phyloP scores from a whole-genome alignment of 2,888 invertebrate genomes.

The Selenia dentaria region DNA sequence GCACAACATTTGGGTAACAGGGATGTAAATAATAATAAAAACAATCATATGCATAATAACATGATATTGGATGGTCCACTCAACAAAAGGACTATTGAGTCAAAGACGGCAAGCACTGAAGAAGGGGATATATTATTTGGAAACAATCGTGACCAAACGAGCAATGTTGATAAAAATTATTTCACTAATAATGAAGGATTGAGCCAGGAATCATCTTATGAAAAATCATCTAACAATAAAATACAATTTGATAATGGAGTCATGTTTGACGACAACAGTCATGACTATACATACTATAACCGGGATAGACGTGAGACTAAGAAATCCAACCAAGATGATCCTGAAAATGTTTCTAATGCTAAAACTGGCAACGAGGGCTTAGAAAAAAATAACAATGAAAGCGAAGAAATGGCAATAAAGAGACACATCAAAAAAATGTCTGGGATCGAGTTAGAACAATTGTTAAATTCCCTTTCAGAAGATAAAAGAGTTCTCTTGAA shows the following conservation, averaged over 20 bases:
- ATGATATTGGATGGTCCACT: conserved; percentile 34
- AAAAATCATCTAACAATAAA: conserved; percentile 41
- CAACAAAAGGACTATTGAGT: conserved; percentile 42
- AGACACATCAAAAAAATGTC: conserved; percentile 69
- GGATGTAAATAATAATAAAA: conserved; percentile 31
- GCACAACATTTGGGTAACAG: conserved; percentile 39
- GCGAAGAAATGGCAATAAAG: conserved; percentile 68
- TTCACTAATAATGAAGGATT: conserved; percentile 45
- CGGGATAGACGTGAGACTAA: conserved; percentile 57
- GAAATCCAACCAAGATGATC: conserved; percentile 31
- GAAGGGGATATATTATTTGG: conserved; percentile 52
- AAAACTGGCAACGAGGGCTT: conserved; percentile 33
- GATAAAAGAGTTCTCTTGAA: conserved; percentile 69
- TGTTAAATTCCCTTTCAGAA: conserved; percentile 64
- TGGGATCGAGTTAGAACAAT: conserved; percentile 63
- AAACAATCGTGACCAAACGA: conserved; percentile 41
- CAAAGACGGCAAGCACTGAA: conserved; percentile 37
- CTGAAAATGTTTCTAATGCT: conserved; percentile 15
- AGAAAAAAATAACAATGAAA: conserved; percentile 47
- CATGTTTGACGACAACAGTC: conserved; percentile 40
- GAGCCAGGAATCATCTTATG: conserved; percentile 36
- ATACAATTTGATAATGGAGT: conserved; percentile 48
- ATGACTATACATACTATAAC: conserved; percentile 39
- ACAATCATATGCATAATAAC: conserved; percentile 35
- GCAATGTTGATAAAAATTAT: conserved; percentile 41